These are phyloP conservation scores for Protobothrops flavoviridis DNA, from an alignment of 2,113 vertebrate genomes.

Conservation along the genomic window DNA sequence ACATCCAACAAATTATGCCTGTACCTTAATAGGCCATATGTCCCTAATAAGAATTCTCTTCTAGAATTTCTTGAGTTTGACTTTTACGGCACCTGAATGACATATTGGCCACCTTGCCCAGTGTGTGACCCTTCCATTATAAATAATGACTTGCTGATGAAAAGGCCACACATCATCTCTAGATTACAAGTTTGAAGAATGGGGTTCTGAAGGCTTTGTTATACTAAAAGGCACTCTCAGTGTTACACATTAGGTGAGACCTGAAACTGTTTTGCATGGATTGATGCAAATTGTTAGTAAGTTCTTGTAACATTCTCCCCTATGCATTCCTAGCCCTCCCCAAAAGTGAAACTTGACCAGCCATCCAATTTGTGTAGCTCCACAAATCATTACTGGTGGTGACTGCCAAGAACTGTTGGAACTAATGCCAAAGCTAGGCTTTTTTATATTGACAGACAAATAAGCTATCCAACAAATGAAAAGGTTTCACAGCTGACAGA, in stretches of 20 bases:
- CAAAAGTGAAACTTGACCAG: constrained; percentile 51
- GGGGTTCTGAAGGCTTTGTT: background rate
- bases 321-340: constrained; percentile 34
- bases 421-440: constrained; percentile 56
- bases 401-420: constrained; percentile 65
- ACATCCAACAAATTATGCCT: background rate
- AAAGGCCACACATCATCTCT: background rate
- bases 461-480: constrained; percentile 58
- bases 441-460: constrained; percentile 54
- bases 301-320: constrained; percentile 4
- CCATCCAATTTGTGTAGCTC: constrained; percentile 52
- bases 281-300: constrained; percentile 2
- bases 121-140: background rate
- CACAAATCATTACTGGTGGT: constrained; percentile 63
- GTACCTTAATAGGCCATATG: background rate
- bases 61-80: background rate
- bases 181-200: background rate
- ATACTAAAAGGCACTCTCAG: background rate
- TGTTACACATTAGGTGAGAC: constrained; percentile 18
- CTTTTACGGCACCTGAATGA: background rate
- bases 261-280: background rate
- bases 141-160: background rate
- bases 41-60: background rate
- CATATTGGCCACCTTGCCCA: background rate
- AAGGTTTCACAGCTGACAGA: constrained; percentile 58